These are phyloP conservation scores for Hypanus sabinus DNA, from an alignment of 2,113 vertebrate genomes.

Conservation along the genomic window DNA sequence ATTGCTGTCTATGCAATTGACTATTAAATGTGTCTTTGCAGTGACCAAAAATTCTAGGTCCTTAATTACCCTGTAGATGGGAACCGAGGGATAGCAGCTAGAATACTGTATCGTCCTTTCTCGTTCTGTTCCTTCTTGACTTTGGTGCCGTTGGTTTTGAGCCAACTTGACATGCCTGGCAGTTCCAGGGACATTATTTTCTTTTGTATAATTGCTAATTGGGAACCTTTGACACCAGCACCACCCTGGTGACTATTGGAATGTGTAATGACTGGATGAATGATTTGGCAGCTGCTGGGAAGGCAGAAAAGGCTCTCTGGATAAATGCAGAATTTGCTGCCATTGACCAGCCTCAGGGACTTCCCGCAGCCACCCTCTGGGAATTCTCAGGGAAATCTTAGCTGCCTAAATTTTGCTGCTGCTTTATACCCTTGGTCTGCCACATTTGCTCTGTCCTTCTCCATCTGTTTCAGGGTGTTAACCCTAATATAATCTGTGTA, in stretches of 20 bases:
- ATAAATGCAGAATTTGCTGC: background rate
- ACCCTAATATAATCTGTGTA: background rate
- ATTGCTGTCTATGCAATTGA: too few species aligned
- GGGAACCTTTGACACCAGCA: background rate
- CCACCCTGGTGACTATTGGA: background rate
- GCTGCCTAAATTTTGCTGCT: background rate
- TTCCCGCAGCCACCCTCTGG: background rate
- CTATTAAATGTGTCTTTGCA: too few species aligned
- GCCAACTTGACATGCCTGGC: background rate
- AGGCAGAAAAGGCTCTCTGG: background rate
- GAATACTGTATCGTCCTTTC: background rate
- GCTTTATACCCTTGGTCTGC: background rate
- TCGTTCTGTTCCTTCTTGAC: background rate
- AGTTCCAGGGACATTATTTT: background rate
- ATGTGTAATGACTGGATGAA: background rate
- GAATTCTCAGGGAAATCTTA: background rate
- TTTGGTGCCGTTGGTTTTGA: background rate
- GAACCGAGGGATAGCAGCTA: background rate
- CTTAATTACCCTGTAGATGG: background rate
- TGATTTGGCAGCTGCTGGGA: background rate
- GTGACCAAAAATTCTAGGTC: too few species aligned
- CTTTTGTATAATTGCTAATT: background rate
- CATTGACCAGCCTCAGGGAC: background rate
- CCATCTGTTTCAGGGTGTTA: background rate
- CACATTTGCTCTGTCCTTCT: background rate